phyloP scores from a whole-genome alignment of 2,888 invertebrate species.

The Tinea semifulvella region DNA sequence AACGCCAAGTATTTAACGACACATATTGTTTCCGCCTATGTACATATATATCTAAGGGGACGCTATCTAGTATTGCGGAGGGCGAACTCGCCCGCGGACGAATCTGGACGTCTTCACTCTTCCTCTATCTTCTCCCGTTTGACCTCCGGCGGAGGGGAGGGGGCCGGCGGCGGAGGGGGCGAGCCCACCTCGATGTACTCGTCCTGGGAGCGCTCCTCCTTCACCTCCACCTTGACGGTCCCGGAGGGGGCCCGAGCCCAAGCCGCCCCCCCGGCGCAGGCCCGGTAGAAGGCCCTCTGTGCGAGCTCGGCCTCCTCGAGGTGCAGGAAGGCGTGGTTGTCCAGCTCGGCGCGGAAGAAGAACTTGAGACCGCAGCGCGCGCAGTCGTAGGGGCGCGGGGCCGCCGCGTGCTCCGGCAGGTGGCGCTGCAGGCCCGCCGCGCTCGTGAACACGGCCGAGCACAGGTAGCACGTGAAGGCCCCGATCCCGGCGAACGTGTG shows the following conservation, averaged over 20 bases:
- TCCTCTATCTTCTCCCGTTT: slow-evolving; percentile 55
- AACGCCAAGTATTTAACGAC: slow-evolving; percentile 53
- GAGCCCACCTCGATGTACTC: slow-evolving; percentile 62
- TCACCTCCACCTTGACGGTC: slow-evolving; percentile 43
- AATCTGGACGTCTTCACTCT: slow-evolving; percentile 33
- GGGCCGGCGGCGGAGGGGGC: slow-evolving; percentile 30
- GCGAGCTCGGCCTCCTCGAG: slow-evolving; percentile 62
- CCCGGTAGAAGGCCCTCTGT: slow-evolving; percentile 56
- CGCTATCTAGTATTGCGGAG: slow-evolving; percentile 62
- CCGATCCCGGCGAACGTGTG: slow-evolving; percentile 91
- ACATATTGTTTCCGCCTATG: slow-evolving; percentile 39
- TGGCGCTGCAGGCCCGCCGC: slow-evolving; percentile 84
- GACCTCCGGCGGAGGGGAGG: slow-evolving; percentile 31
- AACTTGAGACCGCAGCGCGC: slow-evolving; percentile 83
- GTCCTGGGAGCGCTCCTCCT: slow-evolving; percentile 51
- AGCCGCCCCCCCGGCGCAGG: slow-evolving; percentile 54
- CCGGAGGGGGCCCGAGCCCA: slow-evolving; percentile 51
- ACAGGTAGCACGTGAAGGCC: slow-evolving; percentile 87
- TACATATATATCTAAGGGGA: slow-evolving; percentile 46
- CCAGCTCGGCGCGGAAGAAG: slow-evolving; percentile 90
- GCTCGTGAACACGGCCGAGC: slow-evolving; percentile 87
- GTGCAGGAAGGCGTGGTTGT: slow-evolving; percentile 80
- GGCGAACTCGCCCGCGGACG: slow-evolving; percentile 53
- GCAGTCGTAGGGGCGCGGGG: slow-evolving; percentile 87
- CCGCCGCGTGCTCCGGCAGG: slow-evolving; percentile 82